Evolutionary conservation across 2,113 vertebrate genomes (phyloP), one percentile per base, ranked within the genome.

Genomic region (Calidris pugnax): DNA sequence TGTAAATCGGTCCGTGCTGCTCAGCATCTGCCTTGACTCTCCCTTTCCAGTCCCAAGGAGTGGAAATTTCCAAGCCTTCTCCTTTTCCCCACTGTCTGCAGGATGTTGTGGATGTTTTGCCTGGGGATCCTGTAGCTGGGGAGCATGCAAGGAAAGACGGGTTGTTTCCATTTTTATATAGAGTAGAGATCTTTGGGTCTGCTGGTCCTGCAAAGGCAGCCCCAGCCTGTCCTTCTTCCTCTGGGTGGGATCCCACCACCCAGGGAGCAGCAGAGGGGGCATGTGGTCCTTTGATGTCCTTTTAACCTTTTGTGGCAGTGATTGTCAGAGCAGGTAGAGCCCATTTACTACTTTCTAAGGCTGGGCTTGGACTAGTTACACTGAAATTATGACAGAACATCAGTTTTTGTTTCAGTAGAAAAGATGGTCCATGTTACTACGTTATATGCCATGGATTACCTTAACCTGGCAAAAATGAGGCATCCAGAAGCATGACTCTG

Each of bases 391-490:
- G 20, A 22, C 23, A 67, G 57, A 89, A 41, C 63, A 50, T 68
- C 55, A 18, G 55, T 86, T 83, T 56, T 35, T n/a, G 41, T 55
- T 83, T 53, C 39, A 81, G 47, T 57, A 43, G 78, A 53, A 35
- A 80, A 57, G 76, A 21, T 67, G 15, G 53, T 64, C 33, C 6
- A 0, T 78, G 7, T 89, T 48, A 28, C 50, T 89, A 9, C 0
- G 1, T 71, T 81, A 30, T 27, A n/a, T 75, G 39, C 35, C 63
- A 26, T 22, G 21, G 12, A 23, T 71, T 85, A 66, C 71, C 75
- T 95, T 48, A 85, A 55, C 53, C 17, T 84, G 80, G 63, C 35
- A 71, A 73, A 88, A 93, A 33, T 35, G 74, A 63, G 35, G 50
- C 50, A 13, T 72, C 77, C 73, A 75, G 80, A 87, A 92, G 60